Conservation (phyloP, 2,797 vertebrate genomes). For the Apogon talboti region DNA sequence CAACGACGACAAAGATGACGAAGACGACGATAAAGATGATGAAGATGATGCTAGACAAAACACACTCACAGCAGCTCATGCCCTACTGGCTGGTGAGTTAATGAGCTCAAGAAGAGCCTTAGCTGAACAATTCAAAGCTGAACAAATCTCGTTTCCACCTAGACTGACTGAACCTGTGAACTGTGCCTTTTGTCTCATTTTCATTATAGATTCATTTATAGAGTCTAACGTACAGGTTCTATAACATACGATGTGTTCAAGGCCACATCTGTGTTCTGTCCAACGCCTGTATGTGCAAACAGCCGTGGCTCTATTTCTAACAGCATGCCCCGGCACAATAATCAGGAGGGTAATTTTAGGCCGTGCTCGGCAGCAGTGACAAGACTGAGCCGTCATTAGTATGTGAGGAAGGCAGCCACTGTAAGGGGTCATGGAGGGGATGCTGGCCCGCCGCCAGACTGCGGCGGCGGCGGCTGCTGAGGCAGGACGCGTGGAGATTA, state of each 20-base stretch:
- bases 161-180: too few relatives aligned
- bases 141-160: too few relatives aligned
- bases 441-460: constrained; percentile 18
- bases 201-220: too few relatives aligned
- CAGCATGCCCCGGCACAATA: constrained; percentile 17
- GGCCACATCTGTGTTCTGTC: constrained; percentile 32
- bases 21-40: too few relatives aligned
- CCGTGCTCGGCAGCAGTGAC: neutral
- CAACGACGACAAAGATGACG: too few relatives aligned
- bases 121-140: too few relatives aligned
- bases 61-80: too few relatives aligned
- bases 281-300: constrained; percentile 12
- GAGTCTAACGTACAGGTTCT: too few relatives aligned
- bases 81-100: too few relatives aligned
- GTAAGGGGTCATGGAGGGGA: constrained; percentile 27
- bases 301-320: constrained; percentile 35
- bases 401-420: constrained; percentile 29
- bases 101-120: too few relatives aligned
- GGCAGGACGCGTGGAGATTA: constrained; percentile 2
- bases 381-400: constrained; percentile 33
- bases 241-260: constrained; percentile 2
- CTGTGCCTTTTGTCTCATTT: too few relatives aligned
- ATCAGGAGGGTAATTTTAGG: constrained; percentile 44
- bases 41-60: too few relatives aligned
- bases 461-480: neutral